Evolutionary conservation across 2,797 vertebrate genomes (phyloP), one percentile per base, ranked within the genome.

Genomic region (Avahi laniger): DNA sequence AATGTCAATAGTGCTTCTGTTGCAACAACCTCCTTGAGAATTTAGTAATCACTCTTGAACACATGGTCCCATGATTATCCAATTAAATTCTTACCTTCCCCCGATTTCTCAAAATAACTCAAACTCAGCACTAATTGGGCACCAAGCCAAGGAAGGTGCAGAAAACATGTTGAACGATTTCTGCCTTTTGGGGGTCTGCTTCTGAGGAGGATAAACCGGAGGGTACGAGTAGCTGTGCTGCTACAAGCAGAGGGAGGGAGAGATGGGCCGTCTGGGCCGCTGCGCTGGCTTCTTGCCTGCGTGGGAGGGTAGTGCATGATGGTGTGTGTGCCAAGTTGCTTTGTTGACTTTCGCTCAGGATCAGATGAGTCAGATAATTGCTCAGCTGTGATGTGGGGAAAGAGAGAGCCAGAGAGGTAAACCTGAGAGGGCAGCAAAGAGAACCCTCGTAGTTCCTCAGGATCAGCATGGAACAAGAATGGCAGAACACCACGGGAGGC

Each of bases 321-420:
- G 38, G 24, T 15, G 6, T 41, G 30, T 33, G 6, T 26, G 35
- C 50, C 84, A 84, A 50, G n/a, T 83, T 82, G 73, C 57, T 85
- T 76, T 95, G 84, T 57, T 87, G 81, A 50, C 28, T 91, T 87
- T 89, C 85, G 43, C 52, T 48, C 18, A 52, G 35, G 73, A 86
- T 89, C 30, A 73, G 48, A 89, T 91, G 88, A 90, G 65, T 93
- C 30, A 26, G 73, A 86, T 52, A 76, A 81, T 76, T 57, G 52
- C 73, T 91, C 30, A 46, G 75, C 61, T 87, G 28, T 13, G 50
- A 88, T 33, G 28, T 69, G 24, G 15, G 14, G 43, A 11, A 30
- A 84, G n/a, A 35, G n/a, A 43, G 65, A 88, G 15, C 12, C 41
- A 43, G 30, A 33, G 43, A 61, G 30, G 15, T 11, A 48, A 52